A percentile compares a stretch with the other conserved stretches of the same genome.
phyloP scores from a whole-genome alignment of 1,140 invertebrate genomes.

The Brevipalpus yothersi region DNA sequence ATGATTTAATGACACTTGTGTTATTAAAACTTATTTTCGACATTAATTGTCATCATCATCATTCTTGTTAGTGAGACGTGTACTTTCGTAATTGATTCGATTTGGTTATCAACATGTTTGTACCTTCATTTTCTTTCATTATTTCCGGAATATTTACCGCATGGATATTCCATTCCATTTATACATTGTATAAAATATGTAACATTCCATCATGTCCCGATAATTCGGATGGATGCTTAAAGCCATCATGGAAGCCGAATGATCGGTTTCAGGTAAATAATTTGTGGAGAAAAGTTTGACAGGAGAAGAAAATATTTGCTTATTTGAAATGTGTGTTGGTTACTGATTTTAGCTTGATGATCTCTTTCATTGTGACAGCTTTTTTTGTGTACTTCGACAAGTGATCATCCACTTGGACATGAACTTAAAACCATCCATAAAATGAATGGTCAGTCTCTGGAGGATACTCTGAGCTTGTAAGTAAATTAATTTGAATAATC shows the following conservation, averaged over 20 bases:
- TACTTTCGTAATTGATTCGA: not conserved
- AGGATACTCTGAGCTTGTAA: not conserved
- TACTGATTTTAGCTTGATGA: not conserved
- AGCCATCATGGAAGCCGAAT: constrained; percentile 17
- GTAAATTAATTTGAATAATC: not conserved
- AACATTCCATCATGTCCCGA: constrained; percentile 35
- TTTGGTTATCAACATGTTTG: not conserved
- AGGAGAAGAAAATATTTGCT: too few relatives aligned
- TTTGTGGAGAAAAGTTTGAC: too few relatives aligned
- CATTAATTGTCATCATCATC: too few relatives aligned
- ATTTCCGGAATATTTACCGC: constrained; percentile 22
- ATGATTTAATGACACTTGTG: too few relatives aligned
- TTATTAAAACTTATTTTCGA: too few relatives aligned
- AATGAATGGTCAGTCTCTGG: not conserved
- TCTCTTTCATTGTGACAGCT: not conserved
- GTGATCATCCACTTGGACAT: not conserved
- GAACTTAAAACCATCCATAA: not conserved
- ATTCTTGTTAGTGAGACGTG: too few relatives aligned
- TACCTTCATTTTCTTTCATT: not conserved
- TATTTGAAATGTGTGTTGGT: not conserved
- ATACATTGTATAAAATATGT: constrained; percentile 41
- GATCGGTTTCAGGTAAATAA: constrained; percentile 26
- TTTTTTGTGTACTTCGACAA: not conserved
- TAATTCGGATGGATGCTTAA: constrained; percentile 15
- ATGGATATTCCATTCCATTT: constrained; percentile 44